Conservation (phyloP, 2,113 vertebrate species). For the Pantherophis guttatus region DNA sequence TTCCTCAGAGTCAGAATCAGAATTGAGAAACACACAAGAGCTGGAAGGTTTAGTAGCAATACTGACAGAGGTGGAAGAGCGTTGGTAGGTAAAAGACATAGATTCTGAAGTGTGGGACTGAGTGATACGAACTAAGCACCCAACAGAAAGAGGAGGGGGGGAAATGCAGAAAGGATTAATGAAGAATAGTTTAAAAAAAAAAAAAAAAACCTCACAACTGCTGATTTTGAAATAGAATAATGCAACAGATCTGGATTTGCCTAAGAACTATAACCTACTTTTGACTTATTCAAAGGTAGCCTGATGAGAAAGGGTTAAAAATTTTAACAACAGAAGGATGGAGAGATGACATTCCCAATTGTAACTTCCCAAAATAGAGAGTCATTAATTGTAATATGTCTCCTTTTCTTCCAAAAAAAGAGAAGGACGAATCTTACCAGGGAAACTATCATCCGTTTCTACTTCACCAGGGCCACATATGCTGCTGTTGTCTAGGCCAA, state of each 20-base stretch:
- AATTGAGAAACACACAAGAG: constrained; percentile 76
- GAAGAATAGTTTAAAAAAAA: background rate
- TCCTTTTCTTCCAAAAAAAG: constrained; percentile 15
- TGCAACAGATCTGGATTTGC: background rate
- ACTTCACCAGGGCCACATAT: constrained; percentile 88
- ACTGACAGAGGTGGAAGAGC: constrained; percentile 89
- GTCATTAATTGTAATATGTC: constrained; percentile 1
- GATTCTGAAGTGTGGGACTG: constrained; percentile 92
- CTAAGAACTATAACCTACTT: background rate
- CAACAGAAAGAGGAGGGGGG: constrained; percentile 41
- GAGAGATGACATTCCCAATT: background rate
- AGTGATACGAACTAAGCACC: constrained; percentile 85
- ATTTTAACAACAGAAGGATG: background rate
- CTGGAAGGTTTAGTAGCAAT: constrained; percentile 87
- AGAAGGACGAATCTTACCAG: constrained; percentile 72
- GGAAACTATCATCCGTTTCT: constrained; percentile 86
- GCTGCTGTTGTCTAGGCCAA: constrained; percentile 90
- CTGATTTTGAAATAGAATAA: background rate
- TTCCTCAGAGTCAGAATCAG: constrained; percentile 81
- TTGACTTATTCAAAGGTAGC: background rate
- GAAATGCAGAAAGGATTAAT: constrained; percentile 55
- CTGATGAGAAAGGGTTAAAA: background rate
- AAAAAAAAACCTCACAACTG: background rate
- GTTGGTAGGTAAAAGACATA: constrained; percentile 95
- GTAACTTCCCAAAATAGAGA: background rate